These are phyloP conservation scores for Platysteira castanea DNA, from an alignment of 2,113 vertebrate genomes.

Conservation along the genomic window DNA sequence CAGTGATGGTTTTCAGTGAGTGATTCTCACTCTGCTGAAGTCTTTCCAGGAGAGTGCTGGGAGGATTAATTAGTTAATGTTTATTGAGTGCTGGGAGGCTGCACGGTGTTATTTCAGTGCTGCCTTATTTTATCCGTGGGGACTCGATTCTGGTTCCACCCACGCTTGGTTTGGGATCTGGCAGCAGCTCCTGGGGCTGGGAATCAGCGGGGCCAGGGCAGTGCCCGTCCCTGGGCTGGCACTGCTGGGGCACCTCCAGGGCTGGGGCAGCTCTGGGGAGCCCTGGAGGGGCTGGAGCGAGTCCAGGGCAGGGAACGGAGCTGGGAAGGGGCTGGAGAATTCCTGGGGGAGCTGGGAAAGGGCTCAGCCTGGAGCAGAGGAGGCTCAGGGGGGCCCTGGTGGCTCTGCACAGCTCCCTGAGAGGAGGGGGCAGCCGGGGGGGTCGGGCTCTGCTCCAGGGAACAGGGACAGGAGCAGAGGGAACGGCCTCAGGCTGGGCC, in stretches of 20 bases:
- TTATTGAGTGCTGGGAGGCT: background rate
- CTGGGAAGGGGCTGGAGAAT: background rate
- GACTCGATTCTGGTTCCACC: background rate
- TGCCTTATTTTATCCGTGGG: background rate
- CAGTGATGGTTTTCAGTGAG: background rate
- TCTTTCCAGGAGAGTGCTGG: background rate
- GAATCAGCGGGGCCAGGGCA: background rate
- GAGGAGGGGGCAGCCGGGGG: background rate
- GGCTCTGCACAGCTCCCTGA: background rate
- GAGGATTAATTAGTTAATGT: conserved; percentile 47
- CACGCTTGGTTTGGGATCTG: background rate
- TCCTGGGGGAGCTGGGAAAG: background rate
- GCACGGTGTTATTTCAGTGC: conserved; percentile 27
- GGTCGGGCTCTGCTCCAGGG: background rate
- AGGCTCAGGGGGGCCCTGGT: background rate
- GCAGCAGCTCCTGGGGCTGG: background rate
- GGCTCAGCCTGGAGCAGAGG: background rate
- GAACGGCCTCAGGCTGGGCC: background rate
- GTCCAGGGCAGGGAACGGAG: background rate
- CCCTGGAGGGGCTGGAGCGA: background rate
- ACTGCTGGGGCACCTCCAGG: background rate
- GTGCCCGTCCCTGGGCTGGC: background rate
- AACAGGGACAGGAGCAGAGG: background rate
- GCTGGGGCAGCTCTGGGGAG: background rate
- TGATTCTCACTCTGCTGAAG: background rate